Conservation (phyloP, 2,113 vertebrate species). For the Boleophthalmus pectinirostris region DNA sequence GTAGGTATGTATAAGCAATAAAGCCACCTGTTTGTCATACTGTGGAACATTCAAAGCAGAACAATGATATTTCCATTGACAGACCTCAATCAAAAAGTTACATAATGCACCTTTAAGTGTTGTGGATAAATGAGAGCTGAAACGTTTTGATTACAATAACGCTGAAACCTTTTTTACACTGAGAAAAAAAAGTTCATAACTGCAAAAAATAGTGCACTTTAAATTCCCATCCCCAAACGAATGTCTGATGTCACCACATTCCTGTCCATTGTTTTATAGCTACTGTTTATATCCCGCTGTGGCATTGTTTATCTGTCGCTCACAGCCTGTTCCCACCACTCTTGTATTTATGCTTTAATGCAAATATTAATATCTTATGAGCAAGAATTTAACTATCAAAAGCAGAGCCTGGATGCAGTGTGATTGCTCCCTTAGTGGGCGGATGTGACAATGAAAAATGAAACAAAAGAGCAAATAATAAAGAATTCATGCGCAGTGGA, state of each 20-base stretch:
- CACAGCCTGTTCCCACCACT: neutral
- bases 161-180: no score
- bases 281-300: neutral
- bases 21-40: no score
- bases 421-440: conserved; percentile 7
- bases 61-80: no score
- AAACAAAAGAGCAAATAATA: conserved; percentile 16
- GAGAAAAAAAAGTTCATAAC: no score
- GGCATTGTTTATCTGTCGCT: conserved; percentile 9
- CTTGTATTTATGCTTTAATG: conserved; percentile 6
- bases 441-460: conserved; percentile 10
- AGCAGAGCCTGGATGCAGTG: neutral
- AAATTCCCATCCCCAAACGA: neutral
- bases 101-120: no score
- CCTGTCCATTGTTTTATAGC: neutral
- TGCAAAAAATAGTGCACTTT: neutral
- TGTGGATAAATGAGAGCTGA: no score
- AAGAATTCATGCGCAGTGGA: conserved; percentile 4
- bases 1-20: no score
- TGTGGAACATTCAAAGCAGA: no score
- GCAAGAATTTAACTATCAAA: conserved; percentile 7
- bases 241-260: neutral
- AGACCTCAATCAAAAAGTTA: no score
- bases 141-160: no score
- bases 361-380: conserved; percentile 12